phyloP scores from a whole-genome alignment of 2,797 vertebrate genomes.

The Nyctibius grandis region DNA sequence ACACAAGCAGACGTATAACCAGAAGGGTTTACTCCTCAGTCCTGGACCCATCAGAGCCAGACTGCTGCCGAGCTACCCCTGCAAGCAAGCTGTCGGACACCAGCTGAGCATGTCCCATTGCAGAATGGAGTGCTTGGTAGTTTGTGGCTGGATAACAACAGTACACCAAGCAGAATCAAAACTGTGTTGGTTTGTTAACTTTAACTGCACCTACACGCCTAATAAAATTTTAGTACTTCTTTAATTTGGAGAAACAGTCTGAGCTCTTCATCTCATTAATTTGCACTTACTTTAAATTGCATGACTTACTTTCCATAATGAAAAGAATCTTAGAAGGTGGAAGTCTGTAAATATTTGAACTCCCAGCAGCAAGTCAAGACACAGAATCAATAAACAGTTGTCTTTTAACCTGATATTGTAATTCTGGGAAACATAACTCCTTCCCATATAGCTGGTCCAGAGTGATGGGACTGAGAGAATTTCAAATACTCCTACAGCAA shows the following conservation, averaged over 20 bases:
- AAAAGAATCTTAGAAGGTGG: neutral
- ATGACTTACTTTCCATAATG: slow-evolving; percentile 8
- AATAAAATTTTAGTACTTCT: slow-evolving; percentile 20
- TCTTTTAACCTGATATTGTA: neutral
- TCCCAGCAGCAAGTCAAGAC: neutral
- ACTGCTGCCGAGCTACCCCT: neutral
- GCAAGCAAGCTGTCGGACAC: neutral
- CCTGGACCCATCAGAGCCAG: neutral
- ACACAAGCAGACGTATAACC: neutral
- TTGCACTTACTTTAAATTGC: slow-evolving; percentile 26
- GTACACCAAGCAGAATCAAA: neutral
- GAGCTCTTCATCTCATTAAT: slow-evolving; percentile 20
- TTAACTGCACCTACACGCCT: neutral
- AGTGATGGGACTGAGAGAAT: neutral
- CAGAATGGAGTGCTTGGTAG: neutral
- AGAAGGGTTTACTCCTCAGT: neutral
- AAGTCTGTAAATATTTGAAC: slow-evolving; percentile 29
- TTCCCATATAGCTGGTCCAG: neutral
- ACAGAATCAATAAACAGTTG: neutral
- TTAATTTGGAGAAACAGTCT: slow-evolving; percentile 10
- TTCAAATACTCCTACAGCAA: neutral
- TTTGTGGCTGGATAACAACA: neutral
- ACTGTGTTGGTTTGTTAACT: neutral
- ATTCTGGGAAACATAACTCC: neutral
- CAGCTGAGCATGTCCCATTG: neutral